Conservation (phyloP, 2,797 vertebrate species). For the Botia kubotai region DNA sequence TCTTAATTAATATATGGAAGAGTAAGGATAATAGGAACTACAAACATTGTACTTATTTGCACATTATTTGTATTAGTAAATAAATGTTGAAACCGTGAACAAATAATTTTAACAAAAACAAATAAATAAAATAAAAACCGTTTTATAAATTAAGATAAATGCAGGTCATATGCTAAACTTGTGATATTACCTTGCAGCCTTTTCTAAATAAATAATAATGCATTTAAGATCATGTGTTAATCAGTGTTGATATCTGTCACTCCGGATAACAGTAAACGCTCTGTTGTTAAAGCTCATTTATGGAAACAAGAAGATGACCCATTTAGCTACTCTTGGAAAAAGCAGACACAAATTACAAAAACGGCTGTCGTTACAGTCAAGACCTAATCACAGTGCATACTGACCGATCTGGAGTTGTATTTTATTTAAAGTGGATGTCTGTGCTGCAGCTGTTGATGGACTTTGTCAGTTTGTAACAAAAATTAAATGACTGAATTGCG, state of each 20-base stretch:
- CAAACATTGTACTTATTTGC: slow-evolving; percentile 19
- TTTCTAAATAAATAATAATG: slow-evolving; percentile 54
- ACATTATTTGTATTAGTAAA: slow-evolving; percentile 33
- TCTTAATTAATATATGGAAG: slow-evolving; percentile 52
- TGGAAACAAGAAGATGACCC: slow-evolving; percentile 51
- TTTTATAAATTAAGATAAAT: slow-evolving; percentile 50
- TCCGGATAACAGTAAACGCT: slow-evolving; percentile 46
- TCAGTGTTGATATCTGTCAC: slow-evolving; percentile 40
- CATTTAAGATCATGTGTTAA: slow-evolving; percentile 45
- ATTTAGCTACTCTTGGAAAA: slow-evolving; percentile 56
- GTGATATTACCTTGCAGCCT: slow-evolving; percentile 54
- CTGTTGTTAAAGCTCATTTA: slow-evolving; percentile 47
- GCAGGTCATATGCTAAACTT: slow-evolving; percentile 51
- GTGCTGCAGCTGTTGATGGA: slow-evolving; percentile 68
- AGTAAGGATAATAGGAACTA: slow-evolving; percentile 40
- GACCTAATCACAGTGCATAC: slow-evolving; percentile 81
- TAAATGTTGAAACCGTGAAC: slow-evolving; percentile 44
- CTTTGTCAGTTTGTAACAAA: slow-evolving; percentile 69
- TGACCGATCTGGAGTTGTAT: slow-evolving; percentile 68
- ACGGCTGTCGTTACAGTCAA: slow-evolving; percentile 78
- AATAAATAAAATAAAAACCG: too few relatives aligned
- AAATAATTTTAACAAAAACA: slow-evolving; percentile 21
- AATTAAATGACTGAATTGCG: slow-evolving; percentile 66
- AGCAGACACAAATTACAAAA: slow-evolving; percentile 65
- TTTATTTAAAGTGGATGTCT: slow-evolving; percentile 71